Percentiles rank a stretch among this genome's conserved stretches.
These are phyloP conservation scores for Coelopa pilipes DNA, from an alignment of 2,888 invertebrate genomes.

Conservation along the genomic window DNA sequence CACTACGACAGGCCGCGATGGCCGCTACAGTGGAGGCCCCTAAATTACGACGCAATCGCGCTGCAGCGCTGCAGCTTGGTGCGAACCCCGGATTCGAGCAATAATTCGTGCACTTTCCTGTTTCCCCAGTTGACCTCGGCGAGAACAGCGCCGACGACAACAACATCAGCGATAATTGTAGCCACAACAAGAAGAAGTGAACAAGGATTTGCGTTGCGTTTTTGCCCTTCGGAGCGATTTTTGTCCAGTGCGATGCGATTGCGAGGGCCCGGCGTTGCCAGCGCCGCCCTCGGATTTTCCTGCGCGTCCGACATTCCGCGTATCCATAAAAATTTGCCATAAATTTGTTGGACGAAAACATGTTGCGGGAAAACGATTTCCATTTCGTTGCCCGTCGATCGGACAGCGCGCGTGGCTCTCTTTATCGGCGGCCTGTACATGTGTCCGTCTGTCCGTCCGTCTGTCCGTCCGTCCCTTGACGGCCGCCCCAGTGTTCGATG, in stretches of 20 bases:
- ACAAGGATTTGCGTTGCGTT: background rate
- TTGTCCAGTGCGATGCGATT: background rate
- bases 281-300: constrained; percentile 17
- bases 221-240: background rate
- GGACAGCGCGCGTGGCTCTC: background rate
- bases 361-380: constrained; percentile 12
- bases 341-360: constrained; percentile 25
- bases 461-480: background rate
- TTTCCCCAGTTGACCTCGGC: background rate
- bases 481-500: background rate
- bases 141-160: background rate
- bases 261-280: background rate
- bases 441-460: no score
- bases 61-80: background rate
- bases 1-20: constrained; percentile 4
- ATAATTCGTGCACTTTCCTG: background rate
- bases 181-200: background rate
- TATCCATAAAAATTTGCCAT: constrained; percentile 35
- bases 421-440: constrained; percentile 2
- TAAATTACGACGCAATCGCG: constrained; percentile 30
- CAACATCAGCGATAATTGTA: background rate
- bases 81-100: background rate
- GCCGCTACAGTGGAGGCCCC: constrained; percentile 10
- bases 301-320: background rate
- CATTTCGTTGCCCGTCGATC: constrained; percentile 18